These are phyloP conservation scores for Hesperophylax magnus DNA, from an alignment of 1,140 invertebrate species.

Conservation along the genomic window DNA sequence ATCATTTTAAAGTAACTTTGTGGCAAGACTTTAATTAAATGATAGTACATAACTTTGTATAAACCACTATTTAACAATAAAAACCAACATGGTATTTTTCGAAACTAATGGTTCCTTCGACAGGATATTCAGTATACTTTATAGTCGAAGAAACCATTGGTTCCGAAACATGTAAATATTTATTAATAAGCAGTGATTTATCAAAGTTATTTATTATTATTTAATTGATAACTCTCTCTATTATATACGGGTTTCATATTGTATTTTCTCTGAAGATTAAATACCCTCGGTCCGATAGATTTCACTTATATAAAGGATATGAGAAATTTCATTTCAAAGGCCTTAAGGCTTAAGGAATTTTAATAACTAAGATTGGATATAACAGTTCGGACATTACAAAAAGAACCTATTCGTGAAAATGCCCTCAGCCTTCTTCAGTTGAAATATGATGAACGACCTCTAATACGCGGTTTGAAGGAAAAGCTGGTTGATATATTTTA, in stretches of 20 bases:
- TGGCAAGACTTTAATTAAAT: too few species aligned
- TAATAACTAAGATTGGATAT: slow-evolving; percentile 36
- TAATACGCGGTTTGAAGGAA: slow-evolving; percentile 18
- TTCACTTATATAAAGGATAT: slow-evolving; percentile 33
- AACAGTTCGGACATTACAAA: slow-evolving; percentile 18
- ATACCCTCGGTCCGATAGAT: slow-evolving; percentile 32
- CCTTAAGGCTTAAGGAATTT: slow-evolving; percentile 34
- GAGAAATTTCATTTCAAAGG: slow-evolving; percentile 38
- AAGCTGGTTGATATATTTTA: not conserved
- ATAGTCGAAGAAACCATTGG: too few species aligned
- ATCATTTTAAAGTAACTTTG: too few species aligned
- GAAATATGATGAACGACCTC: slow-evolving; percentile 33
- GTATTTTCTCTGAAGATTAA: slow-evolving; percentile 23
- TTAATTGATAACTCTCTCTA: not conserved
- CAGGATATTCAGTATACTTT: too few species aligned
- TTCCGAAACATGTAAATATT: too few species aligned
- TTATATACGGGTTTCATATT: slow-evolving; percentile 20
- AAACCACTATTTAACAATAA: too few species aligned
- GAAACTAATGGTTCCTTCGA: too few species aligned
- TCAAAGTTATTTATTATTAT: too few species aligned
- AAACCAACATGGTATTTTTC: too few species aligned
- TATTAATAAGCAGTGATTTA: too few species aligned
- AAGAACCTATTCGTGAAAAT: slow-evolving; percentile 23
- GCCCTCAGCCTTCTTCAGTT: slow-evolving; percentile 9
- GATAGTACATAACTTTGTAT: too few species aligned